phyloP scores from a whole-genome alignment of 2,888 invertebrate genomes.

The Branchellion lobata region DNA sequence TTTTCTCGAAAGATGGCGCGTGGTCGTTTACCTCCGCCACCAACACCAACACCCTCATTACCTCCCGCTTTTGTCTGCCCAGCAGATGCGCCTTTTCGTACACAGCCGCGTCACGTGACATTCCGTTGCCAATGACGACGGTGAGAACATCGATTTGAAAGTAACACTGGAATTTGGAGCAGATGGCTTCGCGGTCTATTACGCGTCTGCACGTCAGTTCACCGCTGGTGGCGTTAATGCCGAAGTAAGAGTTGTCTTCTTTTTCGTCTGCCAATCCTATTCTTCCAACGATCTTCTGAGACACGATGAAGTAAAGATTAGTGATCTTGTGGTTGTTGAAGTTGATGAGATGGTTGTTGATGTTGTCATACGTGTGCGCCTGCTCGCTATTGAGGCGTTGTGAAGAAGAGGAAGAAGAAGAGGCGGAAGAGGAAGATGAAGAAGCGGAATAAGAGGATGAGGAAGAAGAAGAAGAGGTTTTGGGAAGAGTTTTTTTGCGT shows the following conservation, averaged over 20 bases:
- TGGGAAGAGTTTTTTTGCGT: not conserved
- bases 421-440: too few species aligned
- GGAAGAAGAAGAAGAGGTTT: too few species aligned
- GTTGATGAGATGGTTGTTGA: not conserved
- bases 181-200: slow-evolving; percentile 27
- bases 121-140: not conserved
- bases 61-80: not conserved
- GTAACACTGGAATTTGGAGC: not conserved
- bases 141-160: slow-evolving; percentile 25
- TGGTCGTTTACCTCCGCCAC: slow-evolving; percentile 37
- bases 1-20: not conserved
- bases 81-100: not conserved
- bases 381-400: not conserved
- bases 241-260: too few species aligned
- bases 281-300: not conserved
- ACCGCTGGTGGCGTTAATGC: slow-evolving; percentile 5
- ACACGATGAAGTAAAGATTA: slow-evolving; percentile 20
- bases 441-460: too few species aligned
- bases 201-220: not conserved
- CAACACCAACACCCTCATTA: slow-evolving; percentile 3
- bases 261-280: not conserved
- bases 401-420: slow-evolving; percentile 20
- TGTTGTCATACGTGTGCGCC: not conserved
- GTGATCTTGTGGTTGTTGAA: not conserved
- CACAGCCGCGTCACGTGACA: not conserved